Evolutionary conservation across 2,113 vertebrate genomes (phyloP), one percentile per base, ranked within the genome.

Genomic region (Periophthalmus modestus): DNA sequence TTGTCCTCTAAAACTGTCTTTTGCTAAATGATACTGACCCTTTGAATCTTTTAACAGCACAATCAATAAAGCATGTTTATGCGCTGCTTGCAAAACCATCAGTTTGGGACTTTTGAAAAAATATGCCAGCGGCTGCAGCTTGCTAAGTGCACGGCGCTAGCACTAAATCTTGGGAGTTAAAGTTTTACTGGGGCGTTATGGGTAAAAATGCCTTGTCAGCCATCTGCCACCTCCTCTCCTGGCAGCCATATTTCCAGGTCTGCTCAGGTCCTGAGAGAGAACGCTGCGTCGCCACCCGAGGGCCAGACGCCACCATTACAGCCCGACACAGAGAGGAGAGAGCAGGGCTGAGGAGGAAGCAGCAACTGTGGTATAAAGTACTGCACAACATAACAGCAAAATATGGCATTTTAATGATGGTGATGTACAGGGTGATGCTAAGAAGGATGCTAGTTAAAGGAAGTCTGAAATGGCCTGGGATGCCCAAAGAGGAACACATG

Each of bases 141-240:
- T 96, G 95, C 96, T 97, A 96, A 96, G 95, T 97, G 95, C 94
- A 95, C 93, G 92, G 93, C 93, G 88, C 95, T 94, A 90, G 92
- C 95, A 96, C 94, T 98, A 98, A 98, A 98, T 99, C 98, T 97
- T 95, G 92, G 78, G 93, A 95, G 96, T 96, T 97, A 97, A 98
- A 98, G 96, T 99, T 99, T 98, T 98, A 98, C 97, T 97, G 96
- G 95, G 95, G 95, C 95, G 95, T 98, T 98, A 97, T 97, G 96
- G 95, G 95, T 95, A 96, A 98, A 98, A 98, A 97, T 96, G 97
- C 96, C 94, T 95, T 96, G 96, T 99, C 97, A 99, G 98, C 98
- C 96, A 96, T 98, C 96, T 99, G 98, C 96, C 97, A 97, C 94
- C 95, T 96, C 95, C 95, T 95, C 95, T 97, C 95, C 94, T 94